Base-by-base conservation (phyloP, 2,888 invertebrate species). In the Apocheima hispidaria region DNA sequence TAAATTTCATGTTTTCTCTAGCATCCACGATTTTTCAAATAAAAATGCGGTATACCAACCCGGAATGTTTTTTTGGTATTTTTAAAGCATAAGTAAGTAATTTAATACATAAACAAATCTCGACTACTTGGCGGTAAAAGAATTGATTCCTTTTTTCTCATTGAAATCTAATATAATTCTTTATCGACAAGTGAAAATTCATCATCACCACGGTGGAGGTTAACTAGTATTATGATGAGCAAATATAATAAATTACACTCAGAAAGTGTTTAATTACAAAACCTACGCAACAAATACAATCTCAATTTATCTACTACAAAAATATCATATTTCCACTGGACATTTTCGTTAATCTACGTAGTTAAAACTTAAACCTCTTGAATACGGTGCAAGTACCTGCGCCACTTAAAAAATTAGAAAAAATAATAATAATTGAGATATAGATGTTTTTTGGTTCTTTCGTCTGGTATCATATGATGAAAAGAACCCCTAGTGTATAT, bases 281-380 rank as follows among this genome's bases (percentile, higher is more conserved):
- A 46, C 20, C 30, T 33, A 28, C 28, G 16, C 43, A 9, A 30
- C 28, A 4, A n/a, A 16, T 16, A 46, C 28, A 43, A 23, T 43
- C 7, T 26, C 43, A 43, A 43, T 30, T 46, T n/a, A 28, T 28
- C 23, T 43, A 44, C 4, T 44, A 46, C 10, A 46, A 46, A 46
- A 18, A 46, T 20, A 46, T 46, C n/a, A n/a, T n/a, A n/a, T n/a
- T n/a, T n/a, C n/a, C n/a, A n/a, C n/a, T n/a, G n/a, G n/a, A n/a
- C n/a, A n/a, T n/a, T n/a, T n/a, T n/a, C n/a, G n/a, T n/a, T n/a
- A n/a, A n/a, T n/a, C n/a, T n/a, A n/a, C n/a, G n/a, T n/a, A n/a
- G n/a, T n/a, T n/a, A n/a, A n/a, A n/a, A n/a, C n/a, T n/a, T n/a
- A n/a, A n/a, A n/a, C n/a, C n/a, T n/a, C n/a, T n/a, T n/a, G n/a